These are phyloP conservation scores for Hippocampus kuda DNA, from an alignment of 2,797 vertebrate genomes.

Conservation along the genomic window DNA sequence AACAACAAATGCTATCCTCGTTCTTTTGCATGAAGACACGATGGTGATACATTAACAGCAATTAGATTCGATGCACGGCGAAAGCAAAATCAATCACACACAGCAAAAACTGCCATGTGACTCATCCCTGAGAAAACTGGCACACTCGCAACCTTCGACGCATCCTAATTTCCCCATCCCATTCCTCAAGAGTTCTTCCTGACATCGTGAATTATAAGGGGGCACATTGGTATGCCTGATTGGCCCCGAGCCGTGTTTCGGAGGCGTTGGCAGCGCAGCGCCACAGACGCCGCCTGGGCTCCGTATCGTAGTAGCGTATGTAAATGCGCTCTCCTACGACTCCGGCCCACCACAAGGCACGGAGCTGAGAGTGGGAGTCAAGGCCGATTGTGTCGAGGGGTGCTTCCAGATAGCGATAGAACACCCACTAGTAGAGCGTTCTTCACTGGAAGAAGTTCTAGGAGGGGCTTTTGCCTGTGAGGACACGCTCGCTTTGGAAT, in stretches of 20 bases:
- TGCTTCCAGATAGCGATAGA: conserved; percentile 64
- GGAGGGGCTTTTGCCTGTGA: conserved; percentile 49
- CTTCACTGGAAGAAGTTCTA: conserved; percentile 55
- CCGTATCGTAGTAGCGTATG: conserved; percentile 59
- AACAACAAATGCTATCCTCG: conserved; percentile 1
- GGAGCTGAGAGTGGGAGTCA: conserved; percentile 65
- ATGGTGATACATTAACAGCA: conserved; percentile 42
- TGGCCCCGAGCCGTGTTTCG: conserved; percentile 64
- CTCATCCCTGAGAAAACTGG: conserved; percentile 62
- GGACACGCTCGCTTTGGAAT: conserved; percentile 64
- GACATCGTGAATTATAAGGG: conserved; percentile 69
- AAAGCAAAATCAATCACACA: conserved; percentile 46
- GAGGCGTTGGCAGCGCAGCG: conserved; percentile 61
- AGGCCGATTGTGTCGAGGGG: conserved; percentile 63
- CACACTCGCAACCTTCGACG: conserved; percentile 59
- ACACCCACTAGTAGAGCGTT: conserved; percentile 60
- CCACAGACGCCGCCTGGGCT: conserved; percentile 60
- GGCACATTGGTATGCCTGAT: conserved; percentile 62
- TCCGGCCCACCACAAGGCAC: conserved; percentile 67
- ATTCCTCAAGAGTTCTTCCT: conserved; percentile 69
- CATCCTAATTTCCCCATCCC: conserved; percentile 65
- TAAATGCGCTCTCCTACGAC: conserved; percentile 67
- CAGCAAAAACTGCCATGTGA: conserved; percentile 56
- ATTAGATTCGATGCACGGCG: conserved; percentile 34
- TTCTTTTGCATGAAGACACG: conserved; percentile 22